Percentiles rank a stretch among this genome's conserved stretches.
phyloP scores from a whole-genome alignment of 2,888 invertebrate genomes.

The Elegia similella region DNA sequence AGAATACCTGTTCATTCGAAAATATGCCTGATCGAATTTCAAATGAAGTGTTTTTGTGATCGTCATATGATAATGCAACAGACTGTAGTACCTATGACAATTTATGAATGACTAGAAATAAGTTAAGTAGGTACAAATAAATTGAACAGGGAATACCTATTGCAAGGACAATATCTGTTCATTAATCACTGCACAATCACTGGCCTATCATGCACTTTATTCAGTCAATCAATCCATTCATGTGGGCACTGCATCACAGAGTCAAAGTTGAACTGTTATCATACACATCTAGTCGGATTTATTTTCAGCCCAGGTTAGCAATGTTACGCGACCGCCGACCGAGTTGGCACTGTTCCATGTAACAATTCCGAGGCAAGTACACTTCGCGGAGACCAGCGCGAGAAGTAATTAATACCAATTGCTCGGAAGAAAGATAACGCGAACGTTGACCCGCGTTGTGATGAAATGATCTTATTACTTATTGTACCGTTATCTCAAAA shows the following conservation, averaged over 20 bases:
- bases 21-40: too few species aligned
- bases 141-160: not conserved
- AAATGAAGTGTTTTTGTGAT: too few species aligned
- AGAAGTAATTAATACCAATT: constrained; percentile 58
- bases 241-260: not conserved
- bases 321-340: constrained; percentile 48
- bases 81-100: too few species aligned
- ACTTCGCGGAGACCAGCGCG: constrained; percentile 31
- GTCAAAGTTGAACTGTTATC: constrained; percentile 8
- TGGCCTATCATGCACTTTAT: not conserved
- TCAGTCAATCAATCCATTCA: not conserved
- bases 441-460: constrained; percentile 53
- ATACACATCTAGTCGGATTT: constrained; percentile 9
- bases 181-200: not conserved
- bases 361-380: constrained; percentile 38
- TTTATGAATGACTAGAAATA: too few species aligned
- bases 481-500: constrained; percentile 25
- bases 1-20: too few species aligned
- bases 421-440: constrained; percentile 39
- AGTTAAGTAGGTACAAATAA: not conserved
- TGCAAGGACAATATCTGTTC: not conserved
- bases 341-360: constrained; percentile 73
- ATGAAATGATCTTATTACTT: constrained; percentile 31
- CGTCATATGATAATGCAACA: too few species aligned
- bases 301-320: constrained; percentile 25